Conservation (phyloP, 2,888 invertebrate species). For the Drosophila tanythrix region DNA sequence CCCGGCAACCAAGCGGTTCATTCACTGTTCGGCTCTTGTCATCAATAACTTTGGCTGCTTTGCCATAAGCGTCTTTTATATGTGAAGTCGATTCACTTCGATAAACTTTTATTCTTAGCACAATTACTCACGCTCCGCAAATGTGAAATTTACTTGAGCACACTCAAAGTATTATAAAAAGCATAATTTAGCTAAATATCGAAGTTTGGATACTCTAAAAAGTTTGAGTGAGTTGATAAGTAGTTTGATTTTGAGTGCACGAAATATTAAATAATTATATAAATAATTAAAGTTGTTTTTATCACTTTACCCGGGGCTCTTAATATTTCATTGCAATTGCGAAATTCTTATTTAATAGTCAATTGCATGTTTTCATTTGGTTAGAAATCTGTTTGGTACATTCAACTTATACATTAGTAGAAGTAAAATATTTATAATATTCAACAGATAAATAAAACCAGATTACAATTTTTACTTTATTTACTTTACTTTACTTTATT, state of each 20-base stretch:
- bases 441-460: not conserved
- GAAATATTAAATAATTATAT: not conserved
- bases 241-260: not conserved
- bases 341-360: not conserved
- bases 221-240: not conserved
- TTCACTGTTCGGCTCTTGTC: slow-evolving; percentile 4
- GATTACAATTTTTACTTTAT: not conserved
- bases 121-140: slow-evolving; percentile 8
- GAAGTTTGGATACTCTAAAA: not conserved
- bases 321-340: not conserved
- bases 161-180: slow-evolving; percentile 3
- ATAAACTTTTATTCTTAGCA: slow-evolving; percentile 26
- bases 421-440: not conserved
- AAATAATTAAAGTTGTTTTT: not conserved
- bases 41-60: not conserved
- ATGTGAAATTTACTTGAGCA: slow-evolving; percentile 31
- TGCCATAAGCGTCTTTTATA: not conserved
- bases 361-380: not conserved
- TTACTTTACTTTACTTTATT: too few relatives aligned
- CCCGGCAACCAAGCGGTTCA: not conserved
- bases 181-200: too few relatives aligned
- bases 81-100: slow-evolving; percentile 5
- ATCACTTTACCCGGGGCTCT: not conserved
- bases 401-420: not conserved
- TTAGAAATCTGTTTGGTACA: not conserved